Evolutionary conservation across 2,113 vertebrate genomes (phyloP).

Genomic region (Turnix velox): DNA sequence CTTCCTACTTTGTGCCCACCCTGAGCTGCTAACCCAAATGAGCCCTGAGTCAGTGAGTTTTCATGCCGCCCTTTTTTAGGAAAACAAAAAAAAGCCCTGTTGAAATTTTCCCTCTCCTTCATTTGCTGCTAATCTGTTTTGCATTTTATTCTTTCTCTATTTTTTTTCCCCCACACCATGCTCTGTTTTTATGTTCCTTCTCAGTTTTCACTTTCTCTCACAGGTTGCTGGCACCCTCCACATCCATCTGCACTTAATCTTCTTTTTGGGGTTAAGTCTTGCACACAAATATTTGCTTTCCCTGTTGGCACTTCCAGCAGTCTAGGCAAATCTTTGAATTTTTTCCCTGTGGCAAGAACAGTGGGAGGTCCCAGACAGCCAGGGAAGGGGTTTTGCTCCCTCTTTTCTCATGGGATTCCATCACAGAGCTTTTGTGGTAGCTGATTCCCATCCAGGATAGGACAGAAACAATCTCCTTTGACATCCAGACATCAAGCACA

Average conservation of each 20-base stretch:
- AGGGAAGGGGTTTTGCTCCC: conserved; percentile 9
- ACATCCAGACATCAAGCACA: not conserved
- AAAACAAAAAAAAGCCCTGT: not conserved
- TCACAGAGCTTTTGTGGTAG: not conserved
- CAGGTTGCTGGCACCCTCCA: conserved; percentile 55
- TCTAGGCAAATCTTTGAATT: conserved; percentile 44
- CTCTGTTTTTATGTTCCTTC: conserved; percentile 8
- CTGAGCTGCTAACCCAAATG: not conserved
- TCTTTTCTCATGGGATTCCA: not conserved
- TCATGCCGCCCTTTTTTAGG: not conserved
- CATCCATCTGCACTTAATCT: conserved; percentile 66
- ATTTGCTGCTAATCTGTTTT: not conserved
- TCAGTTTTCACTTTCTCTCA: conserved; percentile 54
- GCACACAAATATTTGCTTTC: conserved; percentile 62
- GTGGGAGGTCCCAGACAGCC: conserved; percentile 60
- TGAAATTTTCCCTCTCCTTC: not conserved
- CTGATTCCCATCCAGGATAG: not conserved
- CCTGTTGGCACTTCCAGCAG: conserved; percentile 50
- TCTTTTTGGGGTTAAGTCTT: conserved; percentile 55
- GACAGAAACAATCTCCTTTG: not conserved
- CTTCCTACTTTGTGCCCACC: rapidly evolving
- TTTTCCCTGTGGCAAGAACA: conserved; percentile 40
- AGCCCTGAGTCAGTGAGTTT: not conserved
- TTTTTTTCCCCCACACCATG: not conserved
- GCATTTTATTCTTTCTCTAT: not conserved